Conservation (phyloP, 2,888 invertebrate species). For the Miltochrista miniata region DNA sequence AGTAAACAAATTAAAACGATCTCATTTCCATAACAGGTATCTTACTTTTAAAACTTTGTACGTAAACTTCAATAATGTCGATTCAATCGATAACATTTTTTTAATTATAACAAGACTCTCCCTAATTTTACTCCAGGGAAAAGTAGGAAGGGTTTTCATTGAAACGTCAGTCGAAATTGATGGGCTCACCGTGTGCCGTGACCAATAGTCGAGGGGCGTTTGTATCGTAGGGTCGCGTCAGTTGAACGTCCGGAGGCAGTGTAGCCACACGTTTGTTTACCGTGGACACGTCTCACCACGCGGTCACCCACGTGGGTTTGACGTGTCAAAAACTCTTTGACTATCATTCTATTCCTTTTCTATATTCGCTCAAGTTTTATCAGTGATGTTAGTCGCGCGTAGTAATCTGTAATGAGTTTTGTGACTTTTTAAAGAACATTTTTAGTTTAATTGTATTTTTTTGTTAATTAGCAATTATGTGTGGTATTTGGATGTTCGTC, state of each 20-base stretch:
- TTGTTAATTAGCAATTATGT: constrained; percentile 45
- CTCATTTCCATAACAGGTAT: constrained; percentile 14
- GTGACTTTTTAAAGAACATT: constrained; percentile 6
- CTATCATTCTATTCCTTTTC: constrained; percentile 21
- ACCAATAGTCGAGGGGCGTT: constrained; percentile 75
- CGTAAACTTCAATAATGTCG: constrained; percentile 43
- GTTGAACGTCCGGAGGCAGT: constrained; percentile 70
- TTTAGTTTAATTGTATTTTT: constrained; percentile 22
- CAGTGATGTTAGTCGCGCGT: constrained; percentile 20
- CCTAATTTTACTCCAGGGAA: constrained; percentile 72
- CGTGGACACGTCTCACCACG: constrained; percentile 63
- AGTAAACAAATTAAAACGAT: background rate
- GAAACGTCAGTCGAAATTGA: constrained; percentile 80
- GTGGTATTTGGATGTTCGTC: constrained; percentile 50
- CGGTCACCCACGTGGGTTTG: constrained; percentile 54
- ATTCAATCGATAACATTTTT: constrained; percentile 57
- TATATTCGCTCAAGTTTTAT: constrained; percentile 19
- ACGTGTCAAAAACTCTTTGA: constrained; percentile 50
- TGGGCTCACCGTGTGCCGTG: constrained; percentile 74
- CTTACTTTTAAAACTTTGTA: constrained; percentile 25
- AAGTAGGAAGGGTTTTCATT: constrained; percentile 76
- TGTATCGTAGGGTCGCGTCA: constrained; percentile 69
- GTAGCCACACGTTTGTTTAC: constrained; percentile 75
- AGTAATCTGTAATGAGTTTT: constrained; percentile 14
- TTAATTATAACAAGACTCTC: constrained; percentile 68